Evolutionary conservation across 2,113 vertebrate genomes (phyloP), one percentile per base, ranked within the genome.

Genomic region (Rhinogobius similis): DNA sequence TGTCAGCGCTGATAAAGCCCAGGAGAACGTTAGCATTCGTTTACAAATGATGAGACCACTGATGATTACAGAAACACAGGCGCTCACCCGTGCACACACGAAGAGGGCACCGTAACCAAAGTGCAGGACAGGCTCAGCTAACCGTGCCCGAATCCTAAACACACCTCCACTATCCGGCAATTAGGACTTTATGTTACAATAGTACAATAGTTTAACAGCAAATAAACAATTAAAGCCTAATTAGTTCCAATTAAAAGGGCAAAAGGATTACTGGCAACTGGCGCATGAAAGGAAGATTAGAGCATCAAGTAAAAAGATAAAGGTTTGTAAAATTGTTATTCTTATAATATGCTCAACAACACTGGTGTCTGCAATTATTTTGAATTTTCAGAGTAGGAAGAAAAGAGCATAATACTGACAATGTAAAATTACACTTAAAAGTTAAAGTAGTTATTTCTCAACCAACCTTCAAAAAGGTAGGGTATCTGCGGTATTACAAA

Each of bases 1-100:
- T 72, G 70, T 78, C 80, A 68, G 65, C 78, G 78, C 82, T 80
- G 76, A 87, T 84, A 83, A 83, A 83, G 72, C 56, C 68, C 62
- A 83, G 82, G 84, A 80, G 66, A 83, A 66, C 67, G 48, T 62
- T 74, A 67, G 39, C 80, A 86, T 81, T 83, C 63, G 67, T 82
- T 83, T 77, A 83, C 70, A 78, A 84, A 88, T 81, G 76, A 84
- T 73, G 78, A 81, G 64, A 68, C 70, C 68, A 67, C 56, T 56
- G 67, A 83, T 78, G 68, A 82, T 87, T 52, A 83, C 55, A 50
- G 32, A 46, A 56, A 71, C 36, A 69, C 65, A 29, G 27, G 1
- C 65, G 44, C 66, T 66, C 58, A 53, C 36, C 1, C 62, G 18
- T 61, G 55, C 68, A 46, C 14, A 36, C 41, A 26, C 16, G 13